Evolutionary conservation across 53 echinoderm and acorn worm genomes (phyloP), one percentile per base, ranked within the genome.

Genomic region (Crossaster papposus): DNA sequence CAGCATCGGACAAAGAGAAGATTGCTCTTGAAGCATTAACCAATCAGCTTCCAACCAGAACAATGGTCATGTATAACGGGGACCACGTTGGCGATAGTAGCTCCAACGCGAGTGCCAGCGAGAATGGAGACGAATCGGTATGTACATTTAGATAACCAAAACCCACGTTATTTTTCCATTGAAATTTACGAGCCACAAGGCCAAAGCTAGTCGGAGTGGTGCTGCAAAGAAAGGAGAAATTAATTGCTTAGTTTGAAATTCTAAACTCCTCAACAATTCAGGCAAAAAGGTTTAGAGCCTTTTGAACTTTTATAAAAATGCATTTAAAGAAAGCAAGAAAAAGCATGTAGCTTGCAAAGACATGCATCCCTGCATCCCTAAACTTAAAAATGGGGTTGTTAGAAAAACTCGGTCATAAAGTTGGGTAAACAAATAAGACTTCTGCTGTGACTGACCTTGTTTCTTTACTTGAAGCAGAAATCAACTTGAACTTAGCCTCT

Each of bases 21-120:
- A 96, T 99, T 17, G 99, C 96, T 0, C 83, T 99, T 29, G 99
- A 99, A 29, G 92, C 99, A n/a, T 77, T 99, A 86, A 93, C 99
- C 85, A 88, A 93, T 72, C 99, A 96, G 89, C 93, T 96, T 55
- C 93, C 93, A 17, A 64, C 73, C 4, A 90, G 89, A 70, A 82
- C 93, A 0, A 78, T 70, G 62, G 85, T 52, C 32, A 54, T 86
- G 90, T 91, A 89, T 72, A 94, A 91, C 28, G 94, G 91, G 29
- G 94, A 90, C 71, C 84, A 54, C 6, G 88, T 65, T 1, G 94
- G 89, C 18, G 94, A 94, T 50, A 81, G 89, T 74, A 89, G 96
- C 80, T 78, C 77, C 70, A 93, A 93, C 53, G 93, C 93, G 34
- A 96, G 94, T 44, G 92, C 88, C 72, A 94, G 94, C 33, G 96